Evolutionary conservation across 2,888 invertebrate species (phyloP), one percentile per base, ranked within the genome.

Genomic region (Eristalis intricaria): DNA sequence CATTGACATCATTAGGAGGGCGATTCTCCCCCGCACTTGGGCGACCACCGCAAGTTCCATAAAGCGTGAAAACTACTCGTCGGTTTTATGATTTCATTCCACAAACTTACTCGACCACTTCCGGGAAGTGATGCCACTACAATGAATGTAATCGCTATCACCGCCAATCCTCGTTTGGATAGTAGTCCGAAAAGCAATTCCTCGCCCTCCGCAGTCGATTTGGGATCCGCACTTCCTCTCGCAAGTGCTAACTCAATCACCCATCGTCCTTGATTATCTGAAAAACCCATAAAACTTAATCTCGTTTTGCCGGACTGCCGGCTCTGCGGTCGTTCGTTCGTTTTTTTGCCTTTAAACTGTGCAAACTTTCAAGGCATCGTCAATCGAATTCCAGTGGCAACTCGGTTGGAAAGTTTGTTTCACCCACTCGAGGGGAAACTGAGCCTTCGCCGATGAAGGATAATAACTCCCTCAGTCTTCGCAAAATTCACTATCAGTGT

Each of bases 201-300:
- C 74, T 32, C 43, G 13, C n/a, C 13, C 32, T 8, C n/a, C 8
- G n/a, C 50, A 1, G 19, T 50, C 19, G 50, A 50, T 8, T 32
- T 50, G 50, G 19, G 19, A 50, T 50, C 19, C n/a, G n/a, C 43
- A 43, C 2, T 15, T 22, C 60, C 15, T 43, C 68, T 23, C 15
- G 22, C 38, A 60, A 74, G 29, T 8, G 7, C 35, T 75, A n/a
- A 74, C 38, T 35, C 58, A 75, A 65, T 75, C 64, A 7, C 60
- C 23, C 15, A 4, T 26, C 40, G 2, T 15, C 61, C 10, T 22
- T 58, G 78, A 32, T 78, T 78, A 71, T 35, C 71, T 26, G 32
- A 58, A 50, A 74, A 74, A 74, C 73, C 73, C 74, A 73, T 83
- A 68, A 83, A 78, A 73, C 15, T 58, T 43, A 78, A 74, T 81